Conservation (phyloP, 1,140 invertebrate species). For the Bemisia tabaci region DNA sequence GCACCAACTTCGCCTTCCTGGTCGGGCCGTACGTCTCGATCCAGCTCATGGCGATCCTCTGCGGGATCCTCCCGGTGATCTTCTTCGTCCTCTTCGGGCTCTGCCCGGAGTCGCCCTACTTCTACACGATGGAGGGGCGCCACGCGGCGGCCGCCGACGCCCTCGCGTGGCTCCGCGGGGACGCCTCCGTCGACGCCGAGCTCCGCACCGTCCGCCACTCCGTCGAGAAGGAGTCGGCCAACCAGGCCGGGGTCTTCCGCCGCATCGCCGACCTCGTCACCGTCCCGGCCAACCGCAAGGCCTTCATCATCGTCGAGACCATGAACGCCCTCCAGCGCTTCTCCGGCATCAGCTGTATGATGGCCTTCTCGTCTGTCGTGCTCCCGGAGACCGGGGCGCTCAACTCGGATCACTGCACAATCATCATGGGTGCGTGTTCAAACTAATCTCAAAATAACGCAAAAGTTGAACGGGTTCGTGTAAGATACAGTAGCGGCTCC, state of each 20-base stretch:
- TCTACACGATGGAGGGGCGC: constrained; percentile 41
- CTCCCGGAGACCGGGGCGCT: constrained; percentile 2
- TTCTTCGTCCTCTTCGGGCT: constrained; percentile 37
- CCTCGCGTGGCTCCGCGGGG: constrained; percentile 28
- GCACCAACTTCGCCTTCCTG: constrained; percentile 61
- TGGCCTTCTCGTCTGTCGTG: constrained; percentile 4
- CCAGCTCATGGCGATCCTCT: constrained; percentile 15
- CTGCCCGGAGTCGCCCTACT: constrained; percentile 48
- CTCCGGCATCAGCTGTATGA: not conserved
- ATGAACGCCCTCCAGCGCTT: constrained; percentile 1
- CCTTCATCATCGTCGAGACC: constrained; percentile 8
- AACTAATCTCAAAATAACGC: constrained; percentile 29
- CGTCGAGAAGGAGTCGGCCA: not conserved
- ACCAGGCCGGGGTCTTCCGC: not conserved
- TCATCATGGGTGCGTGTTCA: constrained; percentile 1
- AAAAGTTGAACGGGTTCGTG: too few species aligned
- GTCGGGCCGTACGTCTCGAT: constrained; percentile 39
- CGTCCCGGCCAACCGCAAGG: constrained; percentile 4
- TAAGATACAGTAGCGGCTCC: too few species aligned
- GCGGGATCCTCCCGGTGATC: constrained; percentile 32
- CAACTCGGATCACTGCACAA: not conserved
- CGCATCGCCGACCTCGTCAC: constrained; percentile 4
- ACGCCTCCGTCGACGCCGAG: not conserved
- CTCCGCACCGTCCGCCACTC: not conserved
- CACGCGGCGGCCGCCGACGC: constrained; percentile 39